phyloP scores from a whole-genome alignment of 2,888 invertebrate genomes.

The Mesorhabditis spiculigera region DNA sequence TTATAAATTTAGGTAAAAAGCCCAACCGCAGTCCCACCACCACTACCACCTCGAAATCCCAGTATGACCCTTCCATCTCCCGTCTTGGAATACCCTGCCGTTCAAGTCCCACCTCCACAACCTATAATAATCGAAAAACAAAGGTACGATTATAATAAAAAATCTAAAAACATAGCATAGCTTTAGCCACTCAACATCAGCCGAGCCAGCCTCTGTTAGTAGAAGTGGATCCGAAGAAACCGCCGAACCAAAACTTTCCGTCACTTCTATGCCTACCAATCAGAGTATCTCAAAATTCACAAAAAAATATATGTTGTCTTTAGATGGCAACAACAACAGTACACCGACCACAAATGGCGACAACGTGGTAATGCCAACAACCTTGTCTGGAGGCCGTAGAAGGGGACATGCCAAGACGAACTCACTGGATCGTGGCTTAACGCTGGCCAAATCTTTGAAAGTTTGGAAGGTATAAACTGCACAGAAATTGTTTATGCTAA shows the following conservation, averaged over 20 bases:
- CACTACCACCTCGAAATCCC: slow-evolving; percentile 37
- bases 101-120: not conserved
- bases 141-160: not conserved
- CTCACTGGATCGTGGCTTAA: slow-evolving; percentile 52
- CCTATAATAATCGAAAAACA: not conserved
- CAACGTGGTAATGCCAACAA: not conserved
- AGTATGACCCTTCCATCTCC: slow-evolving; percentile 37
- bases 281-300: too few relatives aligned
- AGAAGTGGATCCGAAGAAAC: not conserved
- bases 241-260: not conserved
- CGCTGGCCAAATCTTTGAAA: slow-evolving; percentile 48
- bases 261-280: not conserved
- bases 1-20: not conserved
- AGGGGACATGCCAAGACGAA: slow-evolving; percentile 52
- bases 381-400: slow-evolving; percentile 18
- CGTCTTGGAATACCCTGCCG: slow-evolving; percentile 5
- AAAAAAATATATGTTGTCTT: too few relatives aligned
- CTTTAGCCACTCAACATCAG: not conserved
- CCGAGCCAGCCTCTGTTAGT: not conserved
- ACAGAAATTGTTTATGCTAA: not conserved
- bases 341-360: too few relatives aligned
- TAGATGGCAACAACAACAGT: too few relatives aligned
- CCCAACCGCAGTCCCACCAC: slow-evolving; percentile 26
- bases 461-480: slow-evolving; percentile 9
- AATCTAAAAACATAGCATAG: not conserved